A percentile compares a stretch with the other conserved stretches of the same genome.
phyloP scores from a whole-genome alignment of 2,113 vertebrate genomes.

The Petrocephalus microphthalmus region DNA sequence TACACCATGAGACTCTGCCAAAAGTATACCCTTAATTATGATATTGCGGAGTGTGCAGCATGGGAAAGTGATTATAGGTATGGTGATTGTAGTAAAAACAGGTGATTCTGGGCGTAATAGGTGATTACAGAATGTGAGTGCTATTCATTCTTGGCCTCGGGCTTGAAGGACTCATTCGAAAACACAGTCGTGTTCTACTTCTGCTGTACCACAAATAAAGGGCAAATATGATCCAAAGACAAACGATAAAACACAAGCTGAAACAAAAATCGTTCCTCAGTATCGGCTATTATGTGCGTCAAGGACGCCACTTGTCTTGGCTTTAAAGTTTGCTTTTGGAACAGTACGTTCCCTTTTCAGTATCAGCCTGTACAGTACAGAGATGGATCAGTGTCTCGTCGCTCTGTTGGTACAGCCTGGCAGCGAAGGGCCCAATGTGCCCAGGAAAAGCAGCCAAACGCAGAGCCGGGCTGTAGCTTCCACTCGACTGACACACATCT shows the following conservation, averaged over 20 bases:
- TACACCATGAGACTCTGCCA: not conserved
- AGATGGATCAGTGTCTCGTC: slow-evolving; percentile 49
- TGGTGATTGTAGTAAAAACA: not conserved
- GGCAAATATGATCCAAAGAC: slow-evolving; percentile 28
- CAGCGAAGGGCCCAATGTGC: slow-evolving; percentile 55
- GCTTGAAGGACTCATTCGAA: slow-evolving; percentile 15
- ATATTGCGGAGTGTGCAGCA: not conserved
- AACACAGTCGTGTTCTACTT: not conserved
- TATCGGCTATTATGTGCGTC: slow-evolving; percentile 43
- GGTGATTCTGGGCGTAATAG: slow-evolving; percentile 11
- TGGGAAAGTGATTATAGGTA: slow-evolving; percentile 17
- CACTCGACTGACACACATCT: slow-evolving; percentile 64
- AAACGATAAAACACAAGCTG: slow-evolving; percentile 28
- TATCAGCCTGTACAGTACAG: slow-evolving; percentile 44
- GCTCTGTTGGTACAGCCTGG: slow-evolving; percentile 54
- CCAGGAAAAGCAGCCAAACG: slow-evolving; percentile 59
- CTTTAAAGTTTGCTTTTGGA: slow-evolving; percentile 51
- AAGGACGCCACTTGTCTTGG: slow-evolving; percentile 44
- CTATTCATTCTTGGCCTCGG: slow-evolving; percentile 1
- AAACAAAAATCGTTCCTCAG: slow-evolving; percentile 27
- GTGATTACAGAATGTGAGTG: not conserved
- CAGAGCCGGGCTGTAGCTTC: slow-evolving; percentile 56
- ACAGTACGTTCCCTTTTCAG: slow-evolving; percentile 48
- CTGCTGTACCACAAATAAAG: slow-evolving; percentile 17
- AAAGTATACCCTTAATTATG: not conserved